phyloP scores from a whole-genome alignment of 2,113 vertebrate genomes.

The Urocynchramus pylzowi region DNA sequence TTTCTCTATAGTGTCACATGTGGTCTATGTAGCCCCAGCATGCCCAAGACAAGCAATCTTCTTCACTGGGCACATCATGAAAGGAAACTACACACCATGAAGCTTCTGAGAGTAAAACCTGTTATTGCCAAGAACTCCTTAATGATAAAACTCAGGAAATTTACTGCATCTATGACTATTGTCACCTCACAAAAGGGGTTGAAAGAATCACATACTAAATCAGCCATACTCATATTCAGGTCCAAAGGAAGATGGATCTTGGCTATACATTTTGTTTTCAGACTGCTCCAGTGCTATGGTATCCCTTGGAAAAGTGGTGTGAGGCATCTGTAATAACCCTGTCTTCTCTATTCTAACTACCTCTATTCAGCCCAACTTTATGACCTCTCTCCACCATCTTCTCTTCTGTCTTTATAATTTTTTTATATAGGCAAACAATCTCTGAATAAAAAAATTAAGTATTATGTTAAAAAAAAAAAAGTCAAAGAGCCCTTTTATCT shows the following conservation, averaged over 20 bases:
- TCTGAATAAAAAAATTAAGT: neutral
- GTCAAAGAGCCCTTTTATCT: neutral
- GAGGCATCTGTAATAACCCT: neutral
- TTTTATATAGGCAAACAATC: neutral
- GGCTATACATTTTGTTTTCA: neutral
- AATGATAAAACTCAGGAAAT: neutral
- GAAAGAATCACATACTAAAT: neutral
- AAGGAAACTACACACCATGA: neutral
- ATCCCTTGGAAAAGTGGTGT: neutral
- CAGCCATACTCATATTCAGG: neutral
- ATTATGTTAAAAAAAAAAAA: neutral
- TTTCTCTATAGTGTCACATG: neutral
- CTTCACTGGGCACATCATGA: neutral
- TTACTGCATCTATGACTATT: neutral
- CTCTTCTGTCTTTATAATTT: neutral
- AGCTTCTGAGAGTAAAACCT: neutral
- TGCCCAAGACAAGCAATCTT: neutral
- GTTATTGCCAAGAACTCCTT: neutral
- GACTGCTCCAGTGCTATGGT: neutral
- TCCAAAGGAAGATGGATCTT: neutral
- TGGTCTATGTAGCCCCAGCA: neutral
- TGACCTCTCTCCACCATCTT: neutral
- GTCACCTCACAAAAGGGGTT: neutral
- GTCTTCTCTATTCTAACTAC: neutral
- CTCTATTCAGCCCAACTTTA: neutral